A percentile compares a stretch with the other conserved stretches of the same genome.
phyloP scores from a whole-genome alignment of 2,797 vertebrate species.

The Eulemur albifrons region DNA sequence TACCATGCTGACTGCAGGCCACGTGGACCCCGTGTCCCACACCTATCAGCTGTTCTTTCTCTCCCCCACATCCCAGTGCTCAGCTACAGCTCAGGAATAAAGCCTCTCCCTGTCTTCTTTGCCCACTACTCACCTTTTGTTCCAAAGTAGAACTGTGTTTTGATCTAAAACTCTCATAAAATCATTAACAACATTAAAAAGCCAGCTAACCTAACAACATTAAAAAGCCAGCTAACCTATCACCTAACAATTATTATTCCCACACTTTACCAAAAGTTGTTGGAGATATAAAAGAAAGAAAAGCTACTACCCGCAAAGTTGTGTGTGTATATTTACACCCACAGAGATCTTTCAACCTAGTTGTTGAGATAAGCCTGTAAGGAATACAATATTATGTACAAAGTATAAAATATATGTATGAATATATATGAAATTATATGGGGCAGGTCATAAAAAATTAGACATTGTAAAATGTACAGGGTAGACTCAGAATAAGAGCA shows the following conservation, averaged over 20 bases:
- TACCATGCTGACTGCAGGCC: not conserved
- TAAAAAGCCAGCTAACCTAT: not conserved
- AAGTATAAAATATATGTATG: not conserved
- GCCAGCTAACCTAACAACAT: not conserved
- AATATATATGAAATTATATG: not conserved
- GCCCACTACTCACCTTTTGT: not conserved
- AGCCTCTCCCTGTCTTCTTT: not conserved
- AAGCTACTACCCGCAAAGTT: not conserved
- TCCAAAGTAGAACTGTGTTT: not conserved
- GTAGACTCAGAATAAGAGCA: not conserved
- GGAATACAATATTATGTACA: not conserved
- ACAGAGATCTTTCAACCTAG: not conserved
- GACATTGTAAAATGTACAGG: not conserved
- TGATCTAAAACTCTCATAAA: not conserved
- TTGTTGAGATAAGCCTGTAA: not conserved
- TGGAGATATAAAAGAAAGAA: not conserved
- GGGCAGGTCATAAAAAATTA: not conserved
- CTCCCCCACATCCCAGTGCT: not conserved
- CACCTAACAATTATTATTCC: not conserved
- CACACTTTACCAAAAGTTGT: not conserved
- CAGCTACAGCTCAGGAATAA: not conserved
- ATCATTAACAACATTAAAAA: not conserved
- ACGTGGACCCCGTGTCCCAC: not conserved
- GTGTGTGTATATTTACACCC: not conserved
- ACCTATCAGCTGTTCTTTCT: not conserved